These are phyloP conservation scores for Apotomis turbidana DNA, from an alignment of 2,888 invertebrate genomes.

Conservation along the genomic window DNA sequence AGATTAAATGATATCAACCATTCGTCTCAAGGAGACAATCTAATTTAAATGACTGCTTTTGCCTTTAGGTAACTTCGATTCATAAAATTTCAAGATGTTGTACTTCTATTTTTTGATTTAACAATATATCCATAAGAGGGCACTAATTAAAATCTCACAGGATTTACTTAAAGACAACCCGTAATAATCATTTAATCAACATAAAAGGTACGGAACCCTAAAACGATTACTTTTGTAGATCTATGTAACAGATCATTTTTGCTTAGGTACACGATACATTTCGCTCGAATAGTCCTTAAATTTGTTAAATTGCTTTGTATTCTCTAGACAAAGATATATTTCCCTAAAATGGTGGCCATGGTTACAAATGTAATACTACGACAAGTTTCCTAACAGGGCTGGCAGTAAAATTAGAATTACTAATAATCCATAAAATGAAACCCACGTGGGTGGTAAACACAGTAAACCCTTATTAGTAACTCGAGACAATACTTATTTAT, in stretches of 20 bases:
- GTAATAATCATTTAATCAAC: conserved; percentile 14
- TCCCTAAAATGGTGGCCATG: conserved; percentile 25
- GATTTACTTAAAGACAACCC: conserved; percentile 16
- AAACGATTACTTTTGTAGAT: background rate
- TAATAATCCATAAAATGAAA: conserved; percentile 2
- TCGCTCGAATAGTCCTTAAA: background rate
- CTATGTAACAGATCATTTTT: conserved; percentile 24
- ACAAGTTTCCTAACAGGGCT: background rate
- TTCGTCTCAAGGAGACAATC: background rate
- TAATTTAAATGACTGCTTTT: conserved; percentile 1
- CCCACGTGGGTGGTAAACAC: conserved; percentile 1
- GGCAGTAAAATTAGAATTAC: conserved; percentile 1
- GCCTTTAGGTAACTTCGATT: conserved; percentile 5
- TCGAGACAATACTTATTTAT: conserved; percentile 22
- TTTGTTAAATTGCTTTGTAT: conserved; percentile 20
- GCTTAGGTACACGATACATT: conserved; percentile 4
- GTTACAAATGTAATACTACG: conserved; percentile 13
- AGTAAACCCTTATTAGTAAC: background rate
- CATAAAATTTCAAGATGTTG: background rate
- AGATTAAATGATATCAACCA: background rate
- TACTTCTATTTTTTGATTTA: background rate
- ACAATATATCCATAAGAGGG: background rate
- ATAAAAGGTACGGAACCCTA: background rate
- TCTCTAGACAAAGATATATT: conserved; percentile 27
- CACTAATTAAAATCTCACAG: background rate